Conservation (phyloP, 2,113 vertebrate species). For the Heteronetta atricapilla region DNA sequence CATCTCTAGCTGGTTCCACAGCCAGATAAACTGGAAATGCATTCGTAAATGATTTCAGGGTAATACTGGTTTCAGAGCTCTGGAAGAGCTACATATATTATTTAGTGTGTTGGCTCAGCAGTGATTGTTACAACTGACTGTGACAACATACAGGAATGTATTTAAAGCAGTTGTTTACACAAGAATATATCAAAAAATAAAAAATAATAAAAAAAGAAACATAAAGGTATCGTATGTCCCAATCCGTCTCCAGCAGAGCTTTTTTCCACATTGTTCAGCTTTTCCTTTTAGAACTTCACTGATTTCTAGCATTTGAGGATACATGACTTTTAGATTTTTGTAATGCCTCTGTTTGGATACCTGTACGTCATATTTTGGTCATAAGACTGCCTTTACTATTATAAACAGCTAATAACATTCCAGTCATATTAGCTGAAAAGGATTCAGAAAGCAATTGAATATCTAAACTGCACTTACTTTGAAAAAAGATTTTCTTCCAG, state of each 20-base stretch:
- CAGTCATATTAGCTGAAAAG: not conserved
- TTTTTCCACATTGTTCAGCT: not conserved
- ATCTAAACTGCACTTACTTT: not conserved
- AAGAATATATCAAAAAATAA: not conserved
- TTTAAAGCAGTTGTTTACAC: not conserved
- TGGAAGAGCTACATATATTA: not conserved
- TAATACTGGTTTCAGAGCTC: not conserved
- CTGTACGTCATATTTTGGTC: not conserved
- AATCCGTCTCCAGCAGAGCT: not conserved
- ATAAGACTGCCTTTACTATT: not conserved
- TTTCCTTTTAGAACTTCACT: not conserved
- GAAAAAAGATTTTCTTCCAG: not conserved
- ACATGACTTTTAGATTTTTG: not conserved
- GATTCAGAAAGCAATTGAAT: not conserved
- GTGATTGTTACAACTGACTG: not conserved
- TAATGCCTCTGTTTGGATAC: not conserved
- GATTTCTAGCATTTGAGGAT: not conserved
- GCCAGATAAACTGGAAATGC: not conserved
- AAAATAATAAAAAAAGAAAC: not conserved
- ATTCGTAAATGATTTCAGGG: not conserved
- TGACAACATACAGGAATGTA: not conserved
- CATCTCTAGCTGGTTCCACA: not conserved
- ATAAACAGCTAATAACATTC: not conserved
- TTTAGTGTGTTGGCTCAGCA: not conserved
- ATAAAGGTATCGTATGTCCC: not conserved